Conservation (phyloP, 2,113 vertebrate species). For the Talpa occidentalis region DNA sequence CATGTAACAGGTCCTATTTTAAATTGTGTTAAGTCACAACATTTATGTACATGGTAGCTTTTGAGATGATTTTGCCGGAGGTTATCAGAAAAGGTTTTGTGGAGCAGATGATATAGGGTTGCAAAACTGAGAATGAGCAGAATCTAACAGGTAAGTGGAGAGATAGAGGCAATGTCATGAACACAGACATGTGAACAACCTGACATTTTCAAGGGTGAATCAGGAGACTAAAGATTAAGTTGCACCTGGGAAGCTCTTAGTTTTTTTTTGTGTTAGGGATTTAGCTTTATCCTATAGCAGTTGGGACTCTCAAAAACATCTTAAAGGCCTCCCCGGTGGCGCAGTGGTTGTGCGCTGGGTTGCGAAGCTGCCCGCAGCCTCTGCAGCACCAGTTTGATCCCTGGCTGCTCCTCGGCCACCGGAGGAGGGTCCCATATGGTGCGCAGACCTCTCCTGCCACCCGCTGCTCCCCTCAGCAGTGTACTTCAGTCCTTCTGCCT, state of each 20-base stretch:
- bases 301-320: background rate
- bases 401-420: too few relatives aligned
- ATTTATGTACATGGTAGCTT: background rate
- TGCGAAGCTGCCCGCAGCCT: too few relatives aligned
- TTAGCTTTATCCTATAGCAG: background rate
- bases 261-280: background rate
- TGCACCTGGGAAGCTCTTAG: background rate
- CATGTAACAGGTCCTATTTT: background rate
- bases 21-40: background rate
- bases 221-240: background rate
- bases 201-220: background rate
- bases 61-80: constrained; percentile 10
- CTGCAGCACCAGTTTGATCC: too few relatives aligned
- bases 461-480: too few relatives aligned
- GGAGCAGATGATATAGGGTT: background rate
- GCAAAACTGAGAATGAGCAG: background rate
- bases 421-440: too few relatives aligned
- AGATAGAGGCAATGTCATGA: background rate
- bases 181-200: background rate
- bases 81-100: background rate
- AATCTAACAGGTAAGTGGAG: background rate
- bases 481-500: too few relatives aligned
- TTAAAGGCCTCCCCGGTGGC: too few relatives aligned
- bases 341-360: too few relatives aligned
- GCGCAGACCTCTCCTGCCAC: too few relatives aligned